Conservation (phyloP, 1,140 invertebrate genomes). For the Drosophila orena region DNA sequence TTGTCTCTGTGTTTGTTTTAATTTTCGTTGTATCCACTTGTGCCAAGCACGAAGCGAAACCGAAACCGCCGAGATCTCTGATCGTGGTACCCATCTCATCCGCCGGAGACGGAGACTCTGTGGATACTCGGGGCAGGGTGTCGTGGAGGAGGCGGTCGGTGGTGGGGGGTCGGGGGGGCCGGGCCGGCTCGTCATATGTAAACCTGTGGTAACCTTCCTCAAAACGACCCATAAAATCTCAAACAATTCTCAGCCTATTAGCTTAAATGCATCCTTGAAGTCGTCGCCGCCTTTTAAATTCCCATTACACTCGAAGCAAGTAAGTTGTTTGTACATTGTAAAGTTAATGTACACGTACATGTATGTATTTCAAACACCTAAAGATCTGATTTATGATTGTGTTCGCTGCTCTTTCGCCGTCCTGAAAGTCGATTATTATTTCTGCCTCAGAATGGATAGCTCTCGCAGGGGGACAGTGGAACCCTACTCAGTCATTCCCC, state of each 20-base stretch:
- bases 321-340: neutral
- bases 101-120: conserved; percentile 7
- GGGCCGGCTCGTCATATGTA: neutral
- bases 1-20: conserved; percentile 70
- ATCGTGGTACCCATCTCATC: conserved; percentile 26
- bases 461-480: neutral
- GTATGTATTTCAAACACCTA: no score
- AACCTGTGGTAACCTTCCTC: conserved; percentile 24
- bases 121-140: neutral
- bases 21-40: conserved; percentile 78
- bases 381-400: no score
- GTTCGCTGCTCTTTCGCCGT: no score
- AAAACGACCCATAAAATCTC: conserved; percentile 3
- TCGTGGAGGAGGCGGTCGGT: conserved; percentile 9
- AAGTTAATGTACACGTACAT: neutral
- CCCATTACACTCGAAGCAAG: neutral
- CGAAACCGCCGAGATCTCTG: conserved; percentile 46
- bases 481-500: neutral
- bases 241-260: conserved; percentile 8
- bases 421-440: neutral
- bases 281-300: neutral
- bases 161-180: no score
- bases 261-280: conserved; percentile 7
- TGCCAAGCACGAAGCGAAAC: conserved; percentile 71
- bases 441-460: neutral